Base-by-base conservation (phyloP, 2,797 vertebrate species). In the Rhabdophis nuchalis region DNA sequence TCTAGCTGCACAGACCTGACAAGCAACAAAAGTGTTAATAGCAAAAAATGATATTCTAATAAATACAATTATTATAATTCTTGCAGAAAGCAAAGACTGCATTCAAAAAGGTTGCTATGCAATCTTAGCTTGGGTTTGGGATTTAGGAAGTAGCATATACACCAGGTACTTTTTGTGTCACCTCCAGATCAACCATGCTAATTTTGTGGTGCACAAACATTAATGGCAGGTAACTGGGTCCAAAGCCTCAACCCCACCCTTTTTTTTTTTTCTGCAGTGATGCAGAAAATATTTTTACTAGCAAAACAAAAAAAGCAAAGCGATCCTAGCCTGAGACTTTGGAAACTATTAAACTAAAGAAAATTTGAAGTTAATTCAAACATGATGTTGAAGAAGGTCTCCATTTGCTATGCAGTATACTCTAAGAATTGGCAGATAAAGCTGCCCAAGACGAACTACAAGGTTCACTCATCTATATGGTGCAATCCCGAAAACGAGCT, bases 31-130 rank as follows among this genome's bases (percentile, higher is more conserved):
- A 77, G 56, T 46, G 46, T 18, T 0, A 29, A 18, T 29, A 89
- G 13, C 0, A 0, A 0, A 64, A 41, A 7, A 46, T 0, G 0
- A 2, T 6, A 57, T 27, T 87, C 32, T 25, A 85, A 5, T 1
- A 93, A 94, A 91, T 85, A 1, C 90, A 92, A 36, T 8, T 0
- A 6, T 46, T 29, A 8, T 77, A 85, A 87, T 61, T 29, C 0
- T 52, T 9, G 5, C 0, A 0, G 32, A 13, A 32, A 16, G 41
- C 10, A 56, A 89, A 68, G 23, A 54, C 1, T 85, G 32, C 56
- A 86, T 72, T 53, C 56, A 16, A 92, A 92, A 89, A 90, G 6
- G 1, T 52, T 72, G 56, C 56, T 53, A 54, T 54, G 41, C 57
- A 87, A 27, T 5, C 5, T 86, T 23, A 89, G 68, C 64, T 60